Base-by-base conservation (phyloP, 1,140 invertebrate species). In the Zaprionus lachaisei region DNA sequence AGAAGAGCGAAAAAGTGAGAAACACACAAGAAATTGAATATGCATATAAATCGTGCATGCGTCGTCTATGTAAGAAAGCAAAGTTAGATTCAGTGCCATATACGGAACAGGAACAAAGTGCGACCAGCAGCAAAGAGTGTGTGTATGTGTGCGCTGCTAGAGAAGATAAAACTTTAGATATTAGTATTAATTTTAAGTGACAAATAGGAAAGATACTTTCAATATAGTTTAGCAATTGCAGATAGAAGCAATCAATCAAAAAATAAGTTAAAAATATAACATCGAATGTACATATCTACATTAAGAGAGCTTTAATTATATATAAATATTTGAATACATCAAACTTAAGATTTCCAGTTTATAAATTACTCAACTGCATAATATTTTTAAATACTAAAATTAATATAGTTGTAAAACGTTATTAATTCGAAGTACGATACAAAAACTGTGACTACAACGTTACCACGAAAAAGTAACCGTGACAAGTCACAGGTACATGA, bases 1-100 rank as follows among this genome's bases (percentile, higher is more conserved):
- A 12, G 12, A 20, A 5, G 14, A 56, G 15, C 22, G 9, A 20
- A 15, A 49, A 49, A 20, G 22, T 44, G 28, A 24, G 12, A 47
- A 34, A 64, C 22, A n/a, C 54, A 78, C 68, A 76, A 77, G 68
- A 79, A 83, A 65, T 75, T 62, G 9, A 54, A 57, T 65, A 78
- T 68, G 49, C 62, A 38, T 22, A 60, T 41, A 54, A 12, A 20
- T 24, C 20, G 17, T 51, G 20, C 61, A 69, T 61, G 56, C 54
- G 47, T 54, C 49, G 41, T 54, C 58, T 44, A 68, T 34, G 26
- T 12, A 68, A 15, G 6, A 28, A 72, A 47, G 15, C 14, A 49
- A 49, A 63, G 34, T 61, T 34, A 63, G 62, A 51, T 31, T 49
- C 20, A 38, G 12, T 41, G 51, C 47, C 47, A 49, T 74, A 63